A percentile compares a stretch with the other conserved stretches of the same genome.
Evolutionary conservation across 2,797 vertebrate species (phyloP).

Genomic region (Coregonus ussuriensis): DNA sequence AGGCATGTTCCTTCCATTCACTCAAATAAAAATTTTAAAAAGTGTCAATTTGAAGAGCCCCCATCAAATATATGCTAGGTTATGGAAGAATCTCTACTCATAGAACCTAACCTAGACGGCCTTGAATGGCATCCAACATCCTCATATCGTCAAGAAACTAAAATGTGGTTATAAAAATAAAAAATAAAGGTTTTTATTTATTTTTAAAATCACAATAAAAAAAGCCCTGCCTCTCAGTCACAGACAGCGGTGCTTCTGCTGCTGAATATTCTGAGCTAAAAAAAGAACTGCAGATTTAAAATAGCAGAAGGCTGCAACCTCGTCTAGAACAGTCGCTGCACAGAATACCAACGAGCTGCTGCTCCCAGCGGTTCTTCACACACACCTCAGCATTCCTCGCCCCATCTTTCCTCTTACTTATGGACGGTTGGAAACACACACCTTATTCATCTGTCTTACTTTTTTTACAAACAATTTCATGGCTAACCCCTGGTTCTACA

Average conservation of each 20-base stretch:
- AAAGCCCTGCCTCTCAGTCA: neutral
- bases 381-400: neutral
- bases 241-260: constrained; percentile 70
- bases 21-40: constrained; percentile 40
- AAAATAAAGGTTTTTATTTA: too few relatives aligned
- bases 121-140: neutral
- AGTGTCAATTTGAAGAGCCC: constrained; percentile 51
- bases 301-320: constrained; percentile 84
- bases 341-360: constrained; percentile 81
- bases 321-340: constrained; percentile 81
- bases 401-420: neutral
- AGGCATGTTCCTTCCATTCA: constrained; percentile 59
- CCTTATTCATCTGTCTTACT: too few relatives aligned
- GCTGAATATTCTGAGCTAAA: constrained; percentile 89
- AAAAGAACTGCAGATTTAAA: constrained; percentile 88
- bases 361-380: constrained; percentile 33
- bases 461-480: too few relatives aligned
- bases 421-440: too few relatives aligned
- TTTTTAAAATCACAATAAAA: too few relatives aligned
- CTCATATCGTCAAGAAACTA: neutral
- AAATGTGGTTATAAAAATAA: too few relatives aligned
- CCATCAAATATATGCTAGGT: constrained; percentile 49
- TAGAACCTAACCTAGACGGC: neutral
- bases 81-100: neutral
- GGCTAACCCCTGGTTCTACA: too few relatives aligned